Conservation (phyloP, 35 echinoderm and acorn worm genomes). For the Holothuria glaberrima region DNA sequence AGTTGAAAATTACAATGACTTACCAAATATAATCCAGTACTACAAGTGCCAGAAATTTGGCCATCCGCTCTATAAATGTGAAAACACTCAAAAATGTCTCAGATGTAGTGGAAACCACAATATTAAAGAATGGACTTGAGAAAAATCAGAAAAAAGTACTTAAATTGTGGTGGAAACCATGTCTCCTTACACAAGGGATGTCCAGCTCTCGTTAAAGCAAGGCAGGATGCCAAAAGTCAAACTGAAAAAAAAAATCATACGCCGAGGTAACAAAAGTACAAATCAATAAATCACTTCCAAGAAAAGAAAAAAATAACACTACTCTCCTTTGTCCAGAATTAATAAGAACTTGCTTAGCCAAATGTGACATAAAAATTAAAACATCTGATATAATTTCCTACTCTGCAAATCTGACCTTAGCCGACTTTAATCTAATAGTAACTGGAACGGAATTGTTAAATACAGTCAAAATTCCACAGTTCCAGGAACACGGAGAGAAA, state of each 20-base stretch:
- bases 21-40: not conserved
- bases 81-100: not conserved
- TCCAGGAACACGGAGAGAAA: no score
- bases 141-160: not conserved
- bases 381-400: not conserved
- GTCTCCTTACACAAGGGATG: not conserved
- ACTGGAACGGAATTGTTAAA: no score
- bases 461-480: no score
- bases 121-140: not conserved
- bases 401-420: not conserved
- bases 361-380: not conserved
- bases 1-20: not conserved
- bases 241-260: not conserved
- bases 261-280: not conserved
- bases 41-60: conserved; percentile 31
- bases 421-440: no score
- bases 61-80: not conserved
- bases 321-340: not conserved
- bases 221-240: not conserved
- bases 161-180: not conserved
- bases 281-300: not conserved
- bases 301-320: not conserved
- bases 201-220: not conserved
- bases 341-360: not conserved
- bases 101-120: not conserved